Percentiles rank a stretch among this genome's conserved stretches.
Evolutionary conservation across 2,888 invertebrate genomes (phyloP).

Genomic region (Hanleya hanleyi): DNA sequence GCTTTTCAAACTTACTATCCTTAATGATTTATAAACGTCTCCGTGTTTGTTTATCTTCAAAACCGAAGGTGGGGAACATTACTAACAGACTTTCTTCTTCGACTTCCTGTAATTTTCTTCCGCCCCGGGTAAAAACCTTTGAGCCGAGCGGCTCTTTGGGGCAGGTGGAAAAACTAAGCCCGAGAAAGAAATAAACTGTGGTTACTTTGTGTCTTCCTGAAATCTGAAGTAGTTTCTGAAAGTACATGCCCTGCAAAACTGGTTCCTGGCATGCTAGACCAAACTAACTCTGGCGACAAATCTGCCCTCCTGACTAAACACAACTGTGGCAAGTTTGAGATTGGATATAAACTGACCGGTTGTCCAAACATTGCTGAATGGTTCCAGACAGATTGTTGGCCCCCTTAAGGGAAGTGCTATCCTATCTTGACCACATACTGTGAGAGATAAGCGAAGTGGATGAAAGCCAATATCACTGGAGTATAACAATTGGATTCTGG

Average conservation of each 20-base stretch:
- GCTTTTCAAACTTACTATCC: slow-evolving; percentile 5
- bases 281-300: background rate
- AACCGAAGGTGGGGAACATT: background rate
- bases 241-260: no score
- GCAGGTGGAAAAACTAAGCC: background rate
- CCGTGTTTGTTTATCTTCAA: slow-evolving; percentile 4
- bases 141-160: background rate
- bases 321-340: background rate
- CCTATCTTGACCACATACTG: no score
- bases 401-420: no score
- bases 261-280: no score
- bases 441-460: no score
- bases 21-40: slow-evolving; percentile 8
- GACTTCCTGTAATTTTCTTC: background rate
- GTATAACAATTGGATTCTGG: no score
- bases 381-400: no score
- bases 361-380: background rate
- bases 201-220: no score
- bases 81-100: background rate
- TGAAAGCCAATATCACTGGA: no score
- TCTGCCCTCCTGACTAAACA: background rate
- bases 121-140: no score
- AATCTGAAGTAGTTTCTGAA: no score
- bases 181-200: no score
- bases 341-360: background rate